These are phyloP conservation scores for Cheumatopsyche charites DNA, from an alignment of 1,140 invertebrate species.

Conservation along the genomic window DNA sequence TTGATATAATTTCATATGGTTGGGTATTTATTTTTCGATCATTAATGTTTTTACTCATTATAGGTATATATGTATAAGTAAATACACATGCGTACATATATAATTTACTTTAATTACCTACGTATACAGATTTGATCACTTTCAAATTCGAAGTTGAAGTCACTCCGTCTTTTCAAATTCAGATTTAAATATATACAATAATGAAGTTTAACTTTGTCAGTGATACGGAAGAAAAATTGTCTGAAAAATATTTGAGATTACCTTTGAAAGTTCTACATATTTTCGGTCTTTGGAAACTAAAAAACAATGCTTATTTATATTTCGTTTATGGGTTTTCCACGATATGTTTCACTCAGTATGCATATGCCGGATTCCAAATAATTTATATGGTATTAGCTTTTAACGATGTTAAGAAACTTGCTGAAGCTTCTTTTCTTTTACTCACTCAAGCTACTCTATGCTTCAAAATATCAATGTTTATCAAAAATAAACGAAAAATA, in stretches of 20 bases:
- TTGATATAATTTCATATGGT: no score
- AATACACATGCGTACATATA: no score
- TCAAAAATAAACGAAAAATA: slow-evolving; percentile 26
- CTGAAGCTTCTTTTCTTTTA: slow-evolving; percentile 46
- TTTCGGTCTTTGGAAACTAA: slow-evolving; percentile 43
- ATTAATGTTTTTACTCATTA: no score
- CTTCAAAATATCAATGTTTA: slow-evolving; percentile 42
- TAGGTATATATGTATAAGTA: no score
- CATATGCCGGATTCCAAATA: slow-evolving; percentile 43
- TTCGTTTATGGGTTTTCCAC: slow-evolving; percentile 33
- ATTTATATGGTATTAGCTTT: slow-evolving; percentile 42
- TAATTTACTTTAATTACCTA: no score
- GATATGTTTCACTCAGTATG: slow-evolving; percentile 44
- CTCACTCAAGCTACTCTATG: slow-evolving; percentile 44
- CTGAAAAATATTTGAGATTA: slow-evolving; percentile 37
- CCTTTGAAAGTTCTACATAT: slow-evolving; percentile 37
- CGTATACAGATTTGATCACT: no score
- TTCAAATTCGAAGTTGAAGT: no score
- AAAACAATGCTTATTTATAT: slow-evolving; percentile 28
- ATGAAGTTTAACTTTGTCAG: no score
- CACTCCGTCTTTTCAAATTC: no score
- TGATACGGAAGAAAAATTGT: neutral
- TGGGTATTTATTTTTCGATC: no score
- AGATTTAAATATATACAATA: no score
- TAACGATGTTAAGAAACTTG: slow-evolving; percentile 47